Conservation (phyloP, 1,140 invertebrate species). For the Cyclina sinensis region DNA sequence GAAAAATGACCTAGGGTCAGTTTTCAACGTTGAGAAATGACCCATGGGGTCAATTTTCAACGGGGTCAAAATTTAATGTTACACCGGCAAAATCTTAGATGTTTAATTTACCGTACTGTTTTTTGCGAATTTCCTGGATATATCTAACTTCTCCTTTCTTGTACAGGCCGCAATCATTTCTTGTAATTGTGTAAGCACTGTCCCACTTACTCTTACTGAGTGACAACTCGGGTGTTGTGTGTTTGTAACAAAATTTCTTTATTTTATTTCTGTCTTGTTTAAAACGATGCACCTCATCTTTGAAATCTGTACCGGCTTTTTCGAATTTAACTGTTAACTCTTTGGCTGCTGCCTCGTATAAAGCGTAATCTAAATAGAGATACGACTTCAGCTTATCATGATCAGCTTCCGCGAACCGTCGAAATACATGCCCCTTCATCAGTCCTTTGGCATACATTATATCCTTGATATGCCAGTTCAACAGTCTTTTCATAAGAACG, state of each 20-base stretch:
- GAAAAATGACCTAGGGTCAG: too few relatives aligned
- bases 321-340: slow-evolving; percentile 55
- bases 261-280: slow-evolving; percentile 38
- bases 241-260: slow-evolving; percentile 55
- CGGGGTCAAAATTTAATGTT: too few relatives aligned
- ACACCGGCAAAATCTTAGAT: too few relatives aligned
- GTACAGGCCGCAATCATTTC: slow-evolving; percentile 34
- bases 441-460: slow-evolving; percentile 78
- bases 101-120: slow-evolving; percentile 29
- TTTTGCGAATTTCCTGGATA: slow-evolving; percentile 39
- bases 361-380: slow-evolving; percentile 64
- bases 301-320: slow-evolving; percentile 57
- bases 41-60: too few relatives aligned
- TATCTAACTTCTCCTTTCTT: slow-evolving; percentile 38
- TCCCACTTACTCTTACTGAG: slow-evolving; percentile 30
- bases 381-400: slow-evolving; percentile 30
- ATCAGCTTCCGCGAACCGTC: neutral
- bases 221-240: neutral
- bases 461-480: slow-evolving; percentile 87
- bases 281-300: slow-evolving; percentile 64
- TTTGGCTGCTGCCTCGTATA: slow-evolving; percentile 64
- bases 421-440: neutral
- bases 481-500: slow-evolving; percentile 86
- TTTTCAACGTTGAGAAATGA: too few relatives aligned
- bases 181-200: slow-evolving; percentile 30